Percentiles rank a stretch among this genome's conserved stretches.
Conservation (phyloP, 2,888 invertebrate genomes). For the Ectemnius lituratus region DNA sequence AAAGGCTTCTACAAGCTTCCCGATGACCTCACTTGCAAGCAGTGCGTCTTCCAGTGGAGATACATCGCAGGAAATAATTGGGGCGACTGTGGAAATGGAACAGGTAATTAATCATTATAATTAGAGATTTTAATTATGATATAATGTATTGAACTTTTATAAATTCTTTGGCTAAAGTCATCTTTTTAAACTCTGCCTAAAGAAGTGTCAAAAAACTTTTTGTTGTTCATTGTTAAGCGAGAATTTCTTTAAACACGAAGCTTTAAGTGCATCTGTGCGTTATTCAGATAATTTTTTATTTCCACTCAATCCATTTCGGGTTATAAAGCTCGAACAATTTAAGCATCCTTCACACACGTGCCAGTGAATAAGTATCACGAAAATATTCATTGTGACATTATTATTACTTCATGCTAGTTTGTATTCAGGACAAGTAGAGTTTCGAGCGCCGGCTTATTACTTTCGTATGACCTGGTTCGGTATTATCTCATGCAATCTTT, state of each 20-base stretch:
- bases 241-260: too few species aligned
- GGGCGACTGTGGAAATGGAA: slow-evolving; percentile 77
- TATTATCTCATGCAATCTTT: neutral
- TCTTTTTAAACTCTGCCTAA: too few species aligned
- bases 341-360: too few species aligned
- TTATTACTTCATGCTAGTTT: slow-evolving; percentile 22
- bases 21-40: slow-evolving; percentile 84
- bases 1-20: slow-evolving; percentile 85
- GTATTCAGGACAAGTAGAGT: slow-evolving; percentile 9
- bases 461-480: slow-evolving; percentile 6
- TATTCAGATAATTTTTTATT: too few species aligned
- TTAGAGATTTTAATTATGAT: too few species aligned
- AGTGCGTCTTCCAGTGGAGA: slow-evolving; percentile 93
- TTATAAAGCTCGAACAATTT: too few species aligned
- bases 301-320: too few species aligned
- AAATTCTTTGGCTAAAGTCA: too few species aligned
- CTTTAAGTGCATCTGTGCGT: too few species aligned
- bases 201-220: too few species aligned
- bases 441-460: slow-evolving; percentile 4
- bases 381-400: neutral
- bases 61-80: slow-evolving; percentile 86
- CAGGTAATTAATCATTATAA: slow-evolving; percentile 58
- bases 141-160: neutral
- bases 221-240: too few species aligned
- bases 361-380: too few species aligned